Evolutionary conservation across 2,113 vertebrate genomes (phyloP).

Genomic region (Calyptommatus sinebrachiatus): DNA sequence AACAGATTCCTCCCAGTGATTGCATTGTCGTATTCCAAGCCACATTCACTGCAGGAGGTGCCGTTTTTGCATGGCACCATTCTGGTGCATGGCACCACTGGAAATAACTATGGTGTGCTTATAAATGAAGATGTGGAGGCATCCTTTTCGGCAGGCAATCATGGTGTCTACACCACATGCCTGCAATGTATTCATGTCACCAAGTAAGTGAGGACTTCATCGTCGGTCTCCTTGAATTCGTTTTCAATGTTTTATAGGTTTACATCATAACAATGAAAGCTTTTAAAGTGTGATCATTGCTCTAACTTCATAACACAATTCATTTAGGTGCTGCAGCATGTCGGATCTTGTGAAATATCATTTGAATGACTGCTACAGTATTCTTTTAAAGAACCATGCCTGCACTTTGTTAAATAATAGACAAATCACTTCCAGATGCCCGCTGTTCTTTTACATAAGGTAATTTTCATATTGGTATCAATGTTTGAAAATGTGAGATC

Average conservation of each 20-base stretch:
- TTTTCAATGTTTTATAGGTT: neutral
- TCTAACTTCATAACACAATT: conserved; percentile 42
- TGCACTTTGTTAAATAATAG: conserved; percentile 33
- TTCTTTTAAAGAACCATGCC: conserved; percentile 28
- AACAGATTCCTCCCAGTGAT: too few species aligned
- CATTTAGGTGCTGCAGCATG: conserved; percentile 2
- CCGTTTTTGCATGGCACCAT: too few species aligned
- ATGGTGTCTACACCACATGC: too few species aligned
- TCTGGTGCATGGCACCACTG: too few species aligned
- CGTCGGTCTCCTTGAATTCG: neutral
- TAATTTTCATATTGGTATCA: conserved; percentile 13
- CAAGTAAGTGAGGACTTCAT: too few species aligned
- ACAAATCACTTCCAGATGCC: conserved; percentile 24
- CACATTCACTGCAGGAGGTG: too few species aligned
- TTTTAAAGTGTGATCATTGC: conserved; percentile 4
- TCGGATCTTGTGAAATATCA: conserved; percentile 9
- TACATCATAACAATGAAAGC: neutral
- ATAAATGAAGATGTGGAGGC: too few species aligned
- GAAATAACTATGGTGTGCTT: too few species aligned
- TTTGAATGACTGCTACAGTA: conserved; percentile 16
- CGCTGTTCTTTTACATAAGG: conserved; percentile 1
- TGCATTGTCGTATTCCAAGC: too few species aligned
- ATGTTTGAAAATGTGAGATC: conserved; percentile 16
- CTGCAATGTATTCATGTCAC: too few species aligned
- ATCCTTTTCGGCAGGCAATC: too few species aligned